Evolutionary conservation across 2,797 vertebrate genomes (phyloP).

Genomic region (Lacerta agilis): DNA sequence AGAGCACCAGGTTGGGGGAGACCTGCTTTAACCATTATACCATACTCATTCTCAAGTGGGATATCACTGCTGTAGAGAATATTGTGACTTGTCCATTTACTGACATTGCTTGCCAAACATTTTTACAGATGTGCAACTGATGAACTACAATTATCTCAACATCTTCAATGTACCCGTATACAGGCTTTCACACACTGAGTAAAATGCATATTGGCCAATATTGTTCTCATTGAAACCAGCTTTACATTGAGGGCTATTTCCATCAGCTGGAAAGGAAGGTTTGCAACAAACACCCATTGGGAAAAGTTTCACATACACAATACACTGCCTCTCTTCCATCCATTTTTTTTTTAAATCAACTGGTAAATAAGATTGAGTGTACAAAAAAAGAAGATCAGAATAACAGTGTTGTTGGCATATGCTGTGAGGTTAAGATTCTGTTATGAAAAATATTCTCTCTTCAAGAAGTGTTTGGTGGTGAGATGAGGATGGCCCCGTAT

Average conservation of each 20-base stretch:
- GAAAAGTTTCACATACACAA: conserved; percentile 10
- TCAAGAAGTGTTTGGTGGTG: not conserved
- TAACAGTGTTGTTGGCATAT: accelerated
- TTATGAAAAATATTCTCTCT: conserved; percentile 7
- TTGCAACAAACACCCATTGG: too few relatives aligned
- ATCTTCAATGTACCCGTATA: not conserved
- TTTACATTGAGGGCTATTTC: conserved; percentile 51
- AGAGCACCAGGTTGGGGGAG: too few relatives aligned
- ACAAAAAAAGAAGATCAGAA: conserved; percentile 27
- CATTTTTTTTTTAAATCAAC: not conserved
- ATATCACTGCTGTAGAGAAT: not conserved
- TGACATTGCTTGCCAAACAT: too few relatives aligned
- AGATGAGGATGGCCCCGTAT: not conserved
- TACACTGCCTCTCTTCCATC: not conserved
- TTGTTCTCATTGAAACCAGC: conserved; percentile 49
- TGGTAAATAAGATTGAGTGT: conserved; percentile 10
- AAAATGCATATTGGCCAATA: conserved; percentile 48
- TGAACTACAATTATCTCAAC: not conserved
- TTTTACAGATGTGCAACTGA: not conserved
- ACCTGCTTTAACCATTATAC: not conserved
- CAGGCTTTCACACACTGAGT: conserved; percentile 1
- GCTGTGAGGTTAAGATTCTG: conserved; percentile 6
- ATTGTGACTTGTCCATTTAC: not conserved
- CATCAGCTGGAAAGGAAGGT: too few relatives aligned
- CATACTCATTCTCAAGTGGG: too few relatives aligned